Conservation (phyloP, 2,888 invertebrate genomes). For the Tenthredo distinguenda region DNA sequence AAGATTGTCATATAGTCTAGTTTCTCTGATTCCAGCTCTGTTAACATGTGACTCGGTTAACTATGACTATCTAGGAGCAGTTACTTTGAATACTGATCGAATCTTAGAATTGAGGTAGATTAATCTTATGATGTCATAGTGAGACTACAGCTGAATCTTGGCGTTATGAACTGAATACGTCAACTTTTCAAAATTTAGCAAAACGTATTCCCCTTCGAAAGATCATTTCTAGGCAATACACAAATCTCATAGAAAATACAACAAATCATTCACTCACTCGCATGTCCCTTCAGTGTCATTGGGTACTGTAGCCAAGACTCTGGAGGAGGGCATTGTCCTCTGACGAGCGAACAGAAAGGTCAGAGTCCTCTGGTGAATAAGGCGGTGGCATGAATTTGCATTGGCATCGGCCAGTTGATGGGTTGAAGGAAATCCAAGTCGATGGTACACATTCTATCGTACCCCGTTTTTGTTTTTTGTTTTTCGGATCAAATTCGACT, state of each 20-base stretch:
- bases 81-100: slow-evolving; percentile 21
- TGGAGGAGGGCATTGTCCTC: slow-evolving; percentile 40
- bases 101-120: neutral
- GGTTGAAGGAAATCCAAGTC: slow-evolving; percentile 52
- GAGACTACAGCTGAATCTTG: slow-evolving; percentile 6
- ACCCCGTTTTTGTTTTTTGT: slow-evolving; percentile 29
- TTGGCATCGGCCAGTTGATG: slow-evolving; percentile 46
- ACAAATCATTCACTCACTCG: slow-evolving; percentile 40
- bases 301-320: slow-evolving; percentile 50
- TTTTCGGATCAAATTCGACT: slow-evolving; percentile 13
- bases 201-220: slow-evolving; percentile 13
- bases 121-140: slow-evolving; percentile 29
- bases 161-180: slow-evolving; percentile 1
- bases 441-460: slow-evolving; percentile 55
- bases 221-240: slow-evolving; percentile 8
- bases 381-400: slow-evolving; percentile 53
- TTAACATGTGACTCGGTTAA: slow-evolving; percentile 19
- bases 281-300: slow-evolving; percentile 43
- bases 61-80: slow-evolving; percentile 8
- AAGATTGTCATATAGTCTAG: slow-evolving; percentile 2
- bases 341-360: slow-evolving; percentile 47
- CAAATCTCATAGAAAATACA: slow-evolving; percentile 27
- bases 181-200: slow-evolving; percentile 8
- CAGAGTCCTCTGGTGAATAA: slow-evolving; percentile 46
- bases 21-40: slow-evolving; percentile 22